These are phyloP conservation scores for Ptychoptera contaminata DNA, from an alignment of 2,888 invertebrate species.

Conservation along the genomic window DNA sequence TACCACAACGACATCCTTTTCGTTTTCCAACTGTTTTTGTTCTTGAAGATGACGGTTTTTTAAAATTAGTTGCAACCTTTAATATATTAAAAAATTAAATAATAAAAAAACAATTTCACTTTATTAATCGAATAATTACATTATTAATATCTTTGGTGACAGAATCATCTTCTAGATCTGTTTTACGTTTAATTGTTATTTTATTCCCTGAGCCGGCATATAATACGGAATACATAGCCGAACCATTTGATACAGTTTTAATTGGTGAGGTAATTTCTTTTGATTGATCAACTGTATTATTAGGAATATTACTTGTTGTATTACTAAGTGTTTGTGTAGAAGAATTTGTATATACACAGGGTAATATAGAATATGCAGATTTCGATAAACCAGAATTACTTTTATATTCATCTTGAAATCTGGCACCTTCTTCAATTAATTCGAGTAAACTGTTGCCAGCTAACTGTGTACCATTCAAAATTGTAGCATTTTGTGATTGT, in stretches of 20 bases:
- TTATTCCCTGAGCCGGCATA: conserved; percentile 68
- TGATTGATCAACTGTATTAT: conserved; percentile 10
- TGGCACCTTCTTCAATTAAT: conserved; percentile 64
- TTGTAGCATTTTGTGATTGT: conserved; percentile 38
- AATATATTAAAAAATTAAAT: neutral
- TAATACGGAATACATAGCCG: conserved; percentile 59
- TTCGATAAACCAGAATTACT: conserved; percentile 56
- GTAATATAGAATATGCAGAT: conserved; percentile 56
- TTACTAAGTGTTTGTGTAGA: conserved; percentile 33
- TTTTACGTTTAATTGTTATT: conserved; percentile 68
- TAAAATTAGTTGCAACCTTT: conserved; percentile 1
- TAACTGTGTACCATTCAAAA: conserved; percentile 20
- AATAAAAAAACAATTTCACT: neutral
- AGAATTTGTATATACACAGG: conserved; percentile 54
- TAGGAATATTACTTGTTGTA: conserved; percentile 15
- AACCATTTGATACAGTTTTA: conserved; percentile 36
- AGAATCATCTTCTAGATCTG: conserved; percentile 38
- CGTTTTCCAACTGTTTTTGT: conserved; percentile 31
- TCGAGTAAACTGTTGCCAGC: conserved; percentile 47
- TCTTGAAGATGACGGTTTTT: conserved; percentile 2
- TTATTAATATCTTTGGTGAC: neutral
- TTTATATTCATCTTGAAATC: conserved; percentile 59
- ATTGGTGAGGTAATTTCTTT: conserved; percentile 20
- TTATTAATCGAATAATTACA: neutral
- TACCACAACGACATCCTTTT: conserved; percentile 79